phyloP scores from a whole-genome alignment of 2,113 vertebrate species.

The Petrocephalus microphthalmus region DNA sequence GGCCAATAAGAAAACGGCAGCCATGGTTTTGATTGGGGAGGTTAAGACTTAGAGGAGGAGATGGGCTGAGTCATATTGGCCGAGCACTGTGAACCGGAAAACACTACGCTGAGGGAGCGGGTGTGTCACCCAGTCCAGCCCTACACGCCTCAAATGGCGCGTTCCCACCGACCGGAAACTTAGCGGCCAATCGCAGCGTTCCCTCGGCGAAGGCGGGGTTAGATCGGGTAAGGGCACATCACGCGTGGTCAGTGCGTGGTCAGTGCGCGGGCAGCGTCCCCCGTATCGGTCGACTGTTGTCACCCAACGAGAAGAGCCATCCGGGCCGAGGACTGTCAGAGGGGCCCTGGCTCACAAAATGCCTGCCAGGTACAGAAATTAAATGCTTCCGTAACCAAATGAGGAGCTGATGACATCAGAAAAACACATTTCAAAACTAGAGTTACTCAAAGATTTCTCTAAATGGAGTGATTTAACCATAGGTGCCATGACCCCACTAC shows the following conservation, averaged over 20 bases:
- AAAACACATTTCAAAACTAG: background rate
- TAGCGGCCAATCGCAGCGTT: background rate
- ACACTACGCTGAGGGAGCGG: background rate
- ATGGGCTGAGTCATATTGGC: background rate
- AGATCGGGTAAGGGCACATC: background rate
- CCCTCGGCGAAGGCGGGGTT: background rate
- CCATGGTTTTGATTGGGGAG: slow-evolving; percentile 39
- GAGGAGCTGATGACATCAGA: background rate
- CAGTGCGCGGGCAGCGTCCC: background rate
- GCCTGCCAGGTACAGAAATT: background rate
- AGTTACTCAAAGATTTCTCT: background rate
- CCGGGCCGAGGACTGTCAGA: background rate
- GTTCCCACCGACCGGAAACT: background rate
- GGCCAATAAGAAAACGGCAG: slow-evolving; percentile 37
- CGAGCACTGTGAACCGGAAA: background rate
- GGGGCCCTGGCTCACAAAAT: background rate
- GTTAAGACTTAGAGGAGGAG: slow-evolving; percentile 14
- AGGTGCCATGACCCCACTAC: background rate
- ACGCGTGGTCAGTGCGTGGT: background rate
- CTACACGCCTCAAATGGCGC: background rate
- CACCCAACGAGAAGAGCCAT: background rate
- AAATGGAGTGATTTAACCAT: background rate
- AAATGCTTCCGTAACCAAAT: background rate
- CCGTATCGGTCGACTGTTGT: background rate
- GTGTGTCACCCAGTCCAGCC: background rate